phyloP scores from a whole-genome alignment of 92 coral and sea anemone genomes.

The Parazoanthus atlanticus region DNA sequence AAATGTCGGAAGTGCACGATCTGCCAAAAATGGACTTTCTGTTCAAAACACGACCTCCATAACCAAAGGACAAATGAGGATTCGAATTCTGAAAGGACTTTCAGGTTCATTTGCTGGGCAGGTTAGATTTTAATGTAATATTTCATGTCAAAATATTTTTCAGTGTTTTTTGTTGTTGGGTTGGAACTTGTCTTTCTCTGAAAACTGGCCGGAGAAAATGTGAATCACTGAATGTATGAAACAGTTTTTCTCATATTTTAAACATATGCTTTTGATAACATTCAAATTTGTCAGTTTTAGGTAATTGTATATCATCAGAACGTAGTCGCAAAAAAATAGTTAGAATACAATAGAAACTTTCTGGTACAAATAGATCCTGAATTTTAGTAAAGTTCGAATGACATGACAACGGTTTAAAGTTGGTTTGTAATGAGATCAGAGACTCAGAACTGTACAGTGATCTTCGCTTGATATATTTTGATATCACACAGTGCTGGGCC shows the following conservation, averaged over 20 bases:
- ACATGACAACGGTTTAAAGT: neutral
- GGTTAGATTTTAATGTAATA: conserved; percentile 36
- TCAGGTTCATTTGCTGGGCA: conserved; percentile 63
- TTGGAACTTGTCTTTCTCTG: neutral
- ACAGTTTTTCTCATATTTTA: neutral
- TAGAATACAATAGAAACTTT: neutral
- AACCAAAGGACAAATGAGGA: conserved; percentile 81
- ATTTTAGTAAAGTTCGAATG: neutral
- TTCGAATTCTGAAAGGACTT: conserved; percentile 76
- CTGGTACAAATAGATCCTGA: neutral
- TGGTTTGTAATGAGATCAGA: neutral
- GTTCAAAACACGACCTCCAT: conserved; percentile 71
- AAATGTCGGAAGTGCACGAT: conserved; percentile 19
- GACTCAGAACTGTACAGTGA: neutral
- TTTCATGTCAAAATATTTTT: neutral
- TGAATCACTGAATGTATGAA: neutral
- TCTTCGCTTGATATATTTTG: neutral
- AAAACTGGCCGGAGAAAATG: neutral
- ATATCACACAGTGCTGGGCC: conserved; percentile 6
- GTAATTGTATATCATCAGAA: neutral
- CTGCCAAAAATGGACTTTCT: conserved; percentile 69
- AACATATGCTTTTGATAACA: neutral
- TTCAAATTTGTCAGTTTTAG: neutral
- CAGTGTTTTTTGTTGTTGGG: neutral
- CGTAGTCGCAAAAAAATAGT: neutral